Evolutionary conservation across 1,140 invertebrate genomes (phyloP), one percentile per base, ranked within the genome.

Genomic region (Eupristina koningsbergeri): DNA sequence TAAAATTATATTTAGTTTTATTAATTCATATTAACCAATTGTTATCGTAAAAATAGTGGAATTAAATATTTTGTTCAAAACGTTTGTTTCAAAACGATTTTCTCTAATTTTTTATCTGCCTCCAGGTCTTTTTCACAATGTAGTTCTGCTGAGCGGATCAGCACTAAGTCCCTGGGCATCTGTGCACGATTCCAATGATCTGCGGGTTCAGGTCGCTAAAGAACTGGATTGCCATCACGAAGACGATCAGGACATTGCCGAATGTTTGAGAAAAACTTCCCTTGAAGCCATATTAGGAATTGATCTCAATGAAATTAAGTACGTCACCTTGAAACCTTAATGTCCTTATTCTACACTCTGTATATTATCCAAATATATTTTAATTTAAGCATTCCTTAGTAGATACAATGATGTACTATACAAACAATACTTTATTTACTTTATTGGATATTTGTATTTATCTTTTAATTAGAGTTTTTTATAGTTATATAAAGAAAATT

Each of bases 121-220:
- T 92, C 79, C 92, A 96, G 96, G 95, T 86, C 93, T 98, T 61
- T 97, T 98, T 90, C 95, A 96, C 41, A 95, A 97, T 61, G 96
- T 96, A 8, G 94, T 98, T 50, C 92, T 98, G 64, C 93, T 98
- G 87, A 97, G 97, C 86, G 98, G 98, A 8, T 97, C 97, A 0
- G 96, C 97, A 5, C 92, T 98, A 50, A 96, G 96, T 89, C 96
- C 96, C 3, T 97, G 96, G 94, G 96, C 97, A 13, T 93, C 96
- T 61, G 94, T 96, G 41, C 94, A 95, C 67, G 95, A 97, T 89
- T 94, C 97, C 1, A 94, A 96, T 75, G 93, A 94, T 45, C 93
- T 97, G 61, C 94, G 96, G 0, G 88, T 93, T 9, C 94, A 95
- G 89, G 93, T 97, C 19, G 96, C 96, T 13, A 94, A 96, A 84